These are phyloP conservation scores for Pseudochirops cupreus DNA, from an alignment of 2,797 vertebrate species.

Conservation along the genomic window DNA sequence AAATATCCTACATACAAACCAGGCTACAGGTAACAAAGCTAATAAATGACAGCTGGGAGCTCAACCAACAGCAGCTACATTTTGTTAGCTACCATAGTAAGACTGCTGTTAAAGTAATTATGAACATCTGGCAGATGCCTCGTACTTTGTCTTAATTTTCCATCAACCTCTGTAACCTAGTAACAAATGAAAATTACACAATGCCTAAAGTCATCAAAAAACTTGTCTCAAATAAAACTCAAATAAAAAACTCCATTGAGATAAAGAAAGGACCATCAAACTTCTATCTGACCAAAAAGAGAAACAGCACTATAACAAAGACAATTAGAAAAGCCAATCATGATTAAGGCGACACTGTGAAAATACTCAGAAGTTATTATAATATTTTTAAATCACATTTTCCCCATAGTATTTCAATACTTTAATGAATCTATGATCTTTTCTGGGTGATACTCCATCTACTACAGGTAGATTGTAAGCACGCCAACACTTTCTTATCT, in stretches of 20 bases:
- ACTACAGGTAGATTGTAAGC: not conserved
- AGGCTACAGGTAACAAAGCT: not conserved
- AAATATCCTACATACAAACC: not conserved
- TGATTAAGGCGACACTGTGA: not conserved
- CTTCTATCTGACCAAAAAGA: not conserved
- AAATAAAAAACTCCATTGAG: not conserved
- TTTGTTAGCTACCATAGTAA: not conserved
- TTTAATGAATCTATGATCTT: not conserved
- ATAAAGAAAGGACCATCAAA: not conserved
- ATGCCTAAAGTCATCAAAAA: conserved; percentile 12
- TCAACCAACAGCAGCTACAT: not conserved
- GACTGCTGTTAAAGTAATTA: not conserved
- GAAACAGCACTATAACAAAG: not conserved
- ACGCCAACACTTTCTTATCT: not conserved
- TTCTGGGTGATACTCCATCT: not conserved
- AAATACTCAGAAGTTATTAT: not conserved
- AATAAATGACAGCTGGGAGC: not conserved
- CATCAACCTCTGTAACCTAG: conserved; percentile 17
- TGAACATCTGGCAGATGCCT: not conserved
- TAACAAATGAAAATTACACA: conserved; percentile 16
- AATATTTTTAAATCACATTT: conserved; percentile 11
- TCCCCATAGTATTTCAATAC: not conserved
- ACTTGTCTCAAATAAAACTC: conserved; percentile 25
- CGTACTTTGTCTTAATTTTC: conserved; percentile 1
- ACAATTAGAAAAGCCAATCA: conserved; percentile 8